Percentiles rank a stretch among this genome's conserved stretches.
Evolutionary conservation across 1,140 invertebrate species (phyloP).

Genomic region (Plodia interpunctella): DNA sequence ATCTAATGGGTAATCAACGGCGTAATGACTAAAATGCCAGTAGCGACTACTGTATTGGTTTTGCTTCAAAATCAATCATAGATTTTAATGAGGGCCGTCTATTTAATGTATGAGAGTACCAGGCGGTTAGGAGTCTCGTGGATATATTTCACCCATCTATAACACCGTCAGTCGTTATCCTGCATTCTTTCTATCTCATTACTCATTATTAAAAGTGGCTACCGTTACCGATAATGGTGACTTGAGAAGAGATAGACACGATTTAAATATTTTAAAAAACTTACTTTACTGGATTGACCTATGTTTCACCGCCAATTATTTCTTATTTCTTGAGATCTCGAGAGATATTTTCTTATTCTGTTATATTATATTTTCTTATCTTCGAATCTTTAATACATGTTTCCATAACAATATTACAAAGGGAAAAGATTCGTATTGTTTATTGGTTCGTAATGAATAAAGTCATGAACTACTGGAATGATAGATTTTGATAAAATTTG

Average conservation of each 20-base stretch:
- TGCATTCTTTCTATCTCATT: constrained; percentile 59
- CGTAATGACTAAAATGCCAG: constrained; percentile 34
- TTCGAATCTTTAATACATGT: no score
- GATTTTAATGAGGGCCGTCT: constrained; percentile 46
- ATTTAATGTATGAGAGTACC: constrained; percentile 41
- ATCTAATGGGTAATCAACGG: background rate
- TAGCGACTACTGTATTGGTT: constrained; percentile 60
- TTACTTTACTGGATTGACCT: no score
- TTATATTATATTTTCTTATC: no score
- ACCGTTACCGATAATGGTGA: constrained; percentile 40
- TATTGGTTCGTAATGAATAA: no score
- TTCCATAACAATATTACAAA: no score
- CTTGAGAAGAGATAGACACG: constrained; percentile 34
- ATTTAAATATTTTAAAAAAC: background rate
- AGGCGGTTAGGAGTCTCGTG: constrained; percentile 28
- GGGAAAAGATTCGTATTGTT: no score
- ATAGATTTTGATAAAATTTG: no score
- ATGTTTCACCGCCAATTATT: no score
- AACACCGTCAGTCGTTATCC: constrained; percentile 39
- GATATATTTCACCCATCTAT: constrained; percentile 36
- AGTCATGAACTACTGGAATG: no score
- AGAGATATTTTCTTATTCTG: no score
- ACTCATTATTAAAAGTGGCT: constrained; percentile 66
- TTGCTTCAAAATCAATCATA: constrained; percentile 54
- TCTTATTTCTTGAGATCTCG: no score